Percentiles rank a stretch among this genome's conserved stretches.
phyloP scores from a whole-genome alignment of 2,797 vertebrate genomes.

The Neosilurus hyrtlii region DNA sequence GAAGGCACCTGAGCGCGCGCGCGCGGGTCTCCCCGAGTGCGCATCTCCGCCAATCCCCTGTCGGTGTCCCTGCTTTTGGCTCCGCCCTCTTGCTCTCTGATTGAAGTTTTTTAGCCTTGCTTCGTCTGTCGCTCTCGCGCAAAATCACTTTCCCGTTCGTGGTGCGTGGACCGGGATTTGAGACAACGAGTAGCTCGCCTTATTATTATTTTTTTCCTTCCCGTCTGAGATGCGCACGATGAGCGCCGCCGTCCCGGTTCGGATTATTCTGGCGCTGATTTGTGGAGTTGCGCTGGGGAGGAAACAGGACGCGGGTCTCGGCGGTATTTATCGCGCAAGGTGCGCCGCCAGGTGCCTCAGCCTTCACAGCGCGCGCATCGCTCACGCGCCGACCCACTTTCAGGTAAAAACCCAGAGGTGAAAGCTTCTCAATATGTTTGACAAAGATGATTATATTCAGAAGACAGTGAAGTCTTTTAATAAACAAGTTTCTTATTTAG shows the following conservation, averaged over 20 bases:
- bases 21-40: slow-evolving; percentile 44
- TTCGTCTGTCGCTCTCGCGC: slow-evolving; percentile 44
- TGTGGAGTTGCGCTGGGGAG: slow-evolving; percentile 62
- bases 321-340: slow-evolving; percentile 74
- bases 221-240: slow-evolving; percentile 19
- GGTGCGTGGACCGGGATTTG: slow-evolving; percentile 1
- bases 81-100: slow-evolving; percentile 62
- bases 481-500: neutral
- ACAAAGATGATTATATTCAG: neutral
- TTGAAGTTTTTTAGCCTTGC: slow-evolving; percentile 59
- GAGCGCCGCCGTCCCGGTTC: slow-evolving; percentile 61
- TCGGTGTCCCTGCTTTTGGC: slow-evolving; percentile 47
- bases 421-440: neutral
- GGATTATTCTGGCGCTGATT: slow-evolving; percentile 72
- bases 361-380: slow-evolving; percentile 81
- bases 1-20: slow-evolving; percentile 46
- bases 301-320: slow-evolving; percentile 69
- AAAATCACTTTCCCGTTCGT: slow-evolving; percentile 41
- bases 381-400: slow-evolving; percentile 75
- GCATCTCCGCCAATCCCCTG: slow-evolving; percentile 68
- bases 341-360: slow-evolving; percentile 87
- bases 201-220: neutral
- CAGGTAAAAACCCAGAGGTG: slow-evolving; percentile 69
- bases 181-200: no score
- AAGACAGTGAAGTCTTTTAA: neutral